Evolutionary conservation across 2,113 vertebrate species (phyloP).

Genomic region (Clupea harengus): DNA sequence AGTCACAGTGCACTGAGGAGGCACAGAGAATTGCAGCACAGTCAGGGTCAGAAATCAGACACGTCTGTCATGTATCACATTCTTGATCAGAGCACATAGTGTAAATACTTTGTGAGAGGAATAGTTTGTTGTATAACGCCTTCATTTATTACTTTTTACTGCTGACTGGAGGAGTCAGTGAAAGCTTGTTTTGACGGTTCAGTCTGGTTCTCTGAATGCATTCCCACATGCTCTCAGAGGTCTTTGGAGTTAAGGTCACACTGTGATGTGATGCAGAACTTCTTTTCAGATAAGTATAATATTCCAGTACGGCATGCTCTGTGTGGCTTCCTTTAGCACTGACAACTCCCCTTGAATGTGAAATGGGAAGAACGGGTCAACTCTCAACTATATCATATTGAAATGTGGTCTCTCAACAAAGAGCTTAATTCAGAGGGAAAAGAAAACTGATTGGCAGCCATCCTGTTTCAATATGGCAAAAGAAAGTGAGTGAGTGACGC

Average conservation of each 20-base stretch:
- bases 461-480: background rate
- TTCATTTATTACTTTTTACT: background rate
- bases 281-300: slow-evolving; percentile 41
- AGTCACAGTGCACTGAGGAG: background rate
- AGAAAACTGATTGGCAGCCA: background rate
- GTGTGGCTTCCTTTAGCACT: slow-evolving; percentile 5
- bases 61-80: background rate
- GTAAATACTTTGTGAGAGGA: background rate
- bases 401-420: background rate
- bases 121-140: background rate
- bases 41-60: background rate
- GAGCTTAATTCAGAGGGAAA: background rate
- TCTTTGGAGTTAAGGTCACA: background rate
- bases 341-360: background rate
- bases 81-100: background rate
- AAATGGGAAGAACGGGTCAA: background rate
- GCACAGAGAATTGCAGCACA: background rate
- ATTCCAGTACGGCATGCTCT: slow-evolving; percentile 43
- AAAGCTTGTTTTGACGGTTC: background rate
- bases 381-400: background rate
- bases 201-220: background rate
- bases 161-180: background rate
- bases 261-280: slow-evolving; percentile 27
- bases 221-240: background rate
- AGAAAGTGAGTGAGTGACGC: background rate